Conservation (phyloP, 1,140 invertebrate genomes). For the Ruditapes philippinarum region DNA sequence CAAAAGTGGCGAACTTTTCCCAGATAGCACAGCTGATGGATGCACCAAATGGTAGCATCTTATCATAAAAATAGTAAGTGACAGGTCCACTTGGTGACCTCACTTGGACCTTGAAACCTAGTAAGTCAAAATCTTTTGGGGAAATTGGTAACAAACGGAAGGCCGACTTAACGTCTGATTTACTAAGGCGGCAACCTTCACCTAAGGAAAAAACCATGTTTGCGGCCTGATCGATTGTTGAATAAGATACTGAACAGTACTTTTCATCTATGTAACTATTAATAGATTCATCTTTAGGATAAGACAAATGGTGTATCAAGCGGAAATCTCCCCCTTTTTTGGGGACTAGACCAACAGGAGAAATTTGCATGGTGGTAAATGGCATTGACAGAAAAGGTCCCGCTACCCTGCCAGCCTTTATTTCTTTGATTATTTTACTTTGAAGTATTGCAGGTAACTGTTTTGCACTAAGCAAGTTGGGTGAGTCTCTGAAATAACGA, state of each 20-base stretch:
- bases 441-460: background rate
- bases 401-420: background rate
- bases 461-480: conserved; percentile 37
- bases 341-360: conserved; percentile 28
- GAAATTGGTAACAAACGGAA: conserved; percentile 49
- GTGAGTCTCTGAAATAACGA: background rate
- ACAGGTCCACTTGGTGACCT: too few relatives aligned
- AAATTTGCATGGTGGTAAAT: background rate
- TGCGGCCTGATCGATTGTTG: conserved; percentile 64
- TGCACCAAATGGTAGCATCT: conserved; percentile 21
- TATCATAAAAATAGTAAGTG: conserved; percentile 22
- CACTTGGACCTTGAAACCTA: conserved; percentile 14
- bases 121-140: conserved; percentile 10
- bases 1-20: conserved; percentile 22
- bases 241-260: conserved; percentile 59
- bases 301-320: conserved; percentile 60
- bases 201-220: conserved; percentile 55
- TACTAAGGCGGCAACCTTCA: background rate
- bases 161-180: conserved; percentile 61
- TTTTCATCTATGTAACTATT: conserved; percentile 67
- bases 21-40: background rate
- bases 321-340: conserved; percentile 11
- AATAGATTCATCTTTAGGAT: conserved; percentile 29
- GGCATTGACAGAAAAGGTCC: conserved; percentile 17
- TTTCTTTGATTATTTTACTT: conserved; percentile 34